Evolutionary conservation across 2,888 invertebrate genomes (phyloP).

Genomic region (Eurois occulta): DNA sequence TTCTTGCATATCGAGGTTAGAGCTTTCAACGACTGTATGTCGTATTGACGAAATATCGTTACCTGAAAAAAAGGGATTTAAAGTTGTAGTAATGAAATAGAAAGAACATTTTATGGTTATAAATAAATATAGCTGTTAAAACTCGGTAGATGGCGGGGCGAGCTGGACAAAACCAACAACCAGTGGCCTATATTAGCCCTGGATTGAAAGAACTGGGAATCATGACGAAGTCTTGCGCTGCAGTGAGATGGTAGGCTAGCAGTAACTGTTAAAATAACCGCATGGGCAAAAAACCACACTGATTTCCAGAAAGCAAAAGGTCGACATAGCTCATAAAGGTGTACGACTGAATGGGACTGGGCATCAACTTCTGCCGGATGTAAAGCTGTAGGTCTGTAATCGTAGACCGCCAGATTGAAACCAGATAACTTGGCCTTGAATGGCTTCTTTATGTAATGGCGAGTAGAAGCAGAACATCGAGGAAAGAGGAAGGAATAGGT

Average conservation of each 20-base stretch:
- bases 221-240: neutral
- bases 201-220: neutral
- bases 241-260: neutral
- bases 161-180: neutral
- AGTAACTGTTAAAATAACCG: neutral
- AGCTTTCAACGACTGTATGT: constrained; percentile 78
- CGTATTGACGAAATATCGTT: constrained; percentile 75
- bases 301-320: neutral
- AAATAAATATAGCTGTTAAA: too few relatives aligned
- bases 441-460: neutral
- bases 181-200: neutral
- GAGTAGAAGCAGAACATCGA: neutral
- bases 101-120: neutral
- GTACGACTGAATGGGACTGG: neutral
- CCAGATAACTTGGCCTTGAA: neutral
- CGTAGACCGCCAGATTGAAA: neutral
- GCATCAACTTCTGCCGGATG: neutral
- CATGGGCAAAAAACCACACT: too few relatives aligned
- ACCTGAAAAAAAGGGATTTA: constrained; percentile 69
- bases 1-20: constrained; percentile 75
- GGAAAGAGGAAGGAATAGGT: neutral
- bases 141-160: too few relatives aligned
- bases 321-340: neutral
- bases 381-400: neutral
- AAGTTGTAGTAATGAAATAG: neutral